Conservation (phyloP, 2,113 vertebrate genomes). For the Chaenogobius annularis region DNA sequence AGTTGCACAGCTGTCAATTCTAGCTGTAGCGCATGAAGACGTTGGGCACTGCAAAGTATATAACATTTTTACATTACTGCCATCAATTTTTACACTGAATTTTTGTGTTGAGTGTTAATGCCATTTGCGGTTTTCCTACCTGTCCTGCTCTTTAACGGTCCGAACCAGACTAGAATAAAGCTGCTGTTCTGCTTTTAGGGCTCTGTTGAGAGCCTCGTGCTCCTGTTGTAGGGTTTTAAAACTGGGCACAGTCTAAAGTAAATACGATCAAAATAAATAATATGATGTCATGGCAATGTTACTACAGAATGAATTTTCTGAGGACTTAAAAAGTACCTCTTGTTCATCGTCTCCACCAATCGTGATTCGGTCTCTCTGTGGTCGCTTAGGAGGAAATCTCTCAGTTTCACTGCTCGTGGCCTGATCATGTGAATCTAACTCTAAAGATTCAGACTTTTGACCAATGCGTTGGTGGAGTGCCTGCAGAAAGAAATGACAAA, state of each 20-base stretch:
- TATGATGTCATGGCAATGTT: background rate
- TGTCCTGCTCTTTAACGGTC: conserved; percentile 86
- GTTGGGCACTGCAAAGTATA: conserved; percentile 67
- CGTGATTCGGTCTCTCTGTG: conserved; percentile 76
- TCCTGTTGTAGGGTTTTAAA: conserved; percentile 73
- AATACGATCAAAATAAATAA: conserved; percentile 7
- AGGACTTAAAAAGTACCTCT: conserved; percentile 48
- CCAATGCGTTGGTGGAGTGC: conserved; percentile 68
- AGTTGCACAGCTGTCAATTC: conserved; percentile 82
- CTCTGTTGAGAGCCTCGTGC: conserved; percentile 80
- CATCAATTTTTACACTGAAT: background rate
- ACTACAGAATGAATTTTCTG: conserved; percentile 4
- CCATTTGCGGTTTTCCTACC: conserved; percentile 68
- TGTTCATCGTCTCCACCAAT: conserved; percentile 78
- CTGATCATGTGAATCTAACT: conserved; percentile 42
- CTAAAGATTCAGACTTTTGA: conserved; percentile 44
- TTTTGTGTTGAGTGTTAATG: background rate
- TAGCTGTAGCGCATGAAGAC: conserved; percentile 80
- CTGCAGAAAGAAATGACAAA: conserved; percentile 49
- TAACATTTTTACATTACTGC: background rate
- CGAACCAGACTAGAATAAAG: conserved; percentile 85
- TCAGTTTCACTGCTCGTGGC: conserved; percentile 49
- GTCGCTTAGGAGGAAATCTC: conserved; percentile 62
- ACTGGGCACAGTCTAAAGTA: conserved; percentile 59
- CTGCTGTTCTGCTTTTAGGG: conserved; percentile 85